Evolutionary conservation across 2,113 vertebrate genomes (phyloP), one percentile per base, ranked within the genome.

Genomic region (Brienomyrus brachyistius): DNA sequence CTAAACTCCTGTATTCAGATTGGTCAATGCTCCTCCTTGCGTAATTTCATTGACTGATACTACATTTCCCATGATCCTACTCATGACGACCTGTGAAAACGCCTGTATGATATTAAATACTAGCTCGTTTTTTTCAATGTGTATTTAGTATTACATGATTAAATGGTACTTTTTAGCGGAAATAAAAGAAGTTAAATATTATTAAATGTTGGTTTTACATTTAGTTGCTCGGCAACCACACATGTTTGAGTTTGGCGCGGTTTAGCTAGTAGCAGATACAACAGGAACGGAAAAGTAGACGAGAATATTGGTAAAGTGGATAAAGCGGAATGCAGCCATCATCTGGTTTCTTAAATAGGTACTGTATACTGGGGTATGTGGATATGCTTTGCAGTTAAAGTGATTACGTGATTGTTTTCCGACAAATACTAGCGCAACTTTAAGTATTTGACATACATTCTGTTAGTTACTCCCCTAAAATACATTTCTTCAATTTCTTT

Each of bases 41-140:
- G 48, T 3, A 31, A n/a, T 0, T 19, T 8, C 17, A 40, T 17
- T 5, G 40, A 54, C 35, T 15, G 77, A 87, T 50, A 89, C 88
- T 13, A 83, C 90, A 83, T 82, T 88, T 90, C 74, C 86, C 90
- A 80, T 15, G 50, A 77, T 77, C 10, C 27, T 19, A 40, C 5
- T 27, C 52, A 8, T 56, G 19, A 45, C 2, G 31, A 45, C 31
- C 7, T 35, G 0, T 66, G 27, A 80, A 35, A 43, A 45, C 5
- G 7, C 40, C 3, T 9, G 6, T 54, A 45, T 70, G 27, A 13
- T 31, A 77, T 66, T 11, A 70, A 27, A 70, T 31, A 31, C 27
- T 70, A 31, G 6, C 10, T 23, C 2, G 1, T 40, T 6, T 40
- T 5, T 77, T 77, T 35, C 13, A 43, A 19, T 80, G 10, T 70